Base-by-base conservation (phyloP, 2,888 invertebrate genomes). In the Eupithecia subumbrata region DNA sequence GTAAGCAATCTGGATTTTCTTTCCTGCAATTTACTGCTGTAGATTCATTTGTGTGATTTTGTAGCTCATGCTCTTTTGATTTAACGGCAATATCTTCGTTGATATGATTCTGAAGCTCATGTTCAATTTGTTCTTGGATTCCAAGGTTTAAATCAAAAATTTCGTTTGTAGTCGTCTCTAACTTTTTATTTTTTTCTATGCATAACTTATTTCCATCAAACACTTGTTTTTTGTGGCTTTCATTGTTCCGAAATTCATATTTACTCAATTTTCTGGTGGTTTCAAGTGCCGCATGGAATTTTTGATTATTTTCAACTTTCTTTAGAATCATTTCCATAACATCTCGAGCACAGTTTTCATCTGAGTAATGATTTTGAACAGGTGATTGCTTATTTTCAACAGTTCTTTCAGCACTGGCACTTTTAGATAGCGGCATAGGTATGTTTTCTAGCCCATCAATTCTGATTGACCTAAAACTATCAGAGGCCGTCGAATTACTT, bases 61-160 rank as follows among this genome's bases (percentile, higher is more conserved):
- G 83, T 75, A 79, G 73, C 30, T 56, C 56, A 9, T 56, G 22
- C 22, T 56, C 56, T 22, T 56, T 56, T 56, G 56, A 56, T 56
- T 56, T 56, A 11, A 56, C 56, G 22, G 56, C 56, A 56, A 56
- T 56, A 56, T 56, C 56, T 56, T 56, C 56, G 56, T 56, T 66
- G 37, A 66, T 66, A 34, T 66, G n/a, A 66, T 66, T 66, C 66
- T 66, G 66, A 75, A 80, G 70, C 45, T 91, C 90, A 81, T 86
- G 84, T 74, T 90, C 87, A 45, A 85, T 79, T 72, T 88, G 82
- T 80, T 91, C 91, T 83, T 92, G 89, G 77, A 86, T 86, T 72
- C 74, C 63, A 34, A 70, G 70, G 69, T 68, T 67, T 56, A 76
- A 66, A 76, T 70, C 76, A 76, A 77, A 80, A 43, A 75, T 74